Evolutionary conservation across 2,888 invertebrate species (phyloP), one percentile per base, ranked within the genome.

Genomic region (Cephus rjabovi): DNA sequence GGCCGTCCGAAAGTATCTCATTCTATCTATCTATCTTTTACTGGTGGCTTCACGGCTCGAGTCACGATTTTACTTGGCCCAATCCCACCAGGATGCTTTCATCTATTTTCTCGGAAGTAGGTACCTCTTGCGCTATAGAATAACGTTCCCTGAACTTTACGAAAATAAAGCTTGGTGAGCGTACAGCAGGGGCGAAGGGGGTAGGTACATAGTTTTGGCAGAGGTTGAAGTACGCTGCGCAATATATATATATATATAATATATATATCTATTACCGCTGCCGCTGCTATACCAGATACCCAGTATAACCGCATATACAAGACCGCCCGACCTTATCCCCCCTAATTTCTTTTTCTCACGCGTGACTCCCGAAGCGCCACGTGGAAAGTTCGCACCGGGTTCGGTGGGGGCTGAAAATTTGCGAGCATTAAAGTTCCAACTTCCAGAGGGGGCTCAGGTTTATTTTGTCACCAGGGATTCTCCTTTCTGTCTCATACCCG

Each of bases 391-490:
- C 23, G 56, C 56, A 23, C 23, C 2, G 56, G 23, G 23, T 56
- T 56, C 9, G 23, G 40, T 31, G 31, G 3, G 37, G 15, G 56
- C 9, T 56, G 56, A 56, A 56, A 56, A 31, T 34, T 71, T 15
- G 31, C 31, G 71, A 71, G 71, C 31, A 31, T 71, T 71, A 71
- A 71, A 71, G 71, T 71, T 71, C 12, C 33, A n/a, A 71, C 30
- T 71, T 34, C 31, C 71, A 33, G 30, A 2, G 71, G 56, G 31
- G 31, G 1, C 71, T 12, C 71, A 31, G 6, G 71, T 71, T 34
- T 31, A 71, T 31, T 40, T 76, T 69, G 35, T 37, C 76, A 35
- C 73, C 68, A n/a, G 34, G n/a, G 73, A 30, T 23, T 37, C 33
- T 12, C 40, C 56, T 37, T 15, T 74, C 69, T 37, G 30, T 77